Conservation (phyloP, 2,113 vertebrate species). For the Monopterus albus region DNA sequence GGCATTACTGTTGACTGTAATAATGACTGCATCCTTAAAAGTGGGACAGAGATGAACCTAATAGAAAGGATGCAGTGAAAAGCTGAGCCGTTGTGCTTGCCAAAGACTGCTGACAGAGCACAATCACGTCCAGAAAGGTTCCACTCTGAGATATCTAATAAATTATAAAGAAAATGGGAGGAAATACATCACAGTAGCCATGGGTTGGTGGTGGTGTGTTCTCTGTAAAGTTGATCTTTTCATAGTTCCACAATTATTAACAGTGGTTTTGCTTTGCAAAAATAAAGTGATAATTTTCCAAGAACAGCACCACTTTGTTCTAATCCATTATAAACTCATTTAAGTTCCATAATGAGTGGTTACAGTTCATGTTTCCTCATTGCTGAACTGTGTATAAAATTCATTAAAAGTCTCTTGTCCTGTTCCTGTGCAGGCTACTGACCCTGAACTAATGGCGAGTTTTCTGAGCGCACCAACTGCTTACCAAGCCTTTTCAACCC, state of each 20-base stretch:
- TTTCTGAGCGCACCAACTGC: constrained; percentile 53
- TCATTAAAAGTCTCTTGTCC: constrained; percentile 13
- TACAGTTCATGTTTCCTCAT: constrained; percentile 16
- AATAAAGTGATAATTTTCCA: not conserved
- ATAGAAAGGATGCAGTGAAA: constrained; percentile 21
- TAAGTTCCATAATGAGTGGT: not conserved
- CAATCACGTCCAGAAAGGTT: constrained; percentile 14
- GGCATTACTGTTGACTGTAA: constrained; percentile 27
- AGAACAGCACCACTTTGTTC: not conserved
- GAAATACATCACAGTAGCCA: too few relatives aligned
- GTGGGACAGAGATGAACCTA: not conserved
- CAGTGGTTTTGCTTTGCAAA: not conserved
- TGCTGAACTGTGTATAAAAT: constrained; percentile 11
- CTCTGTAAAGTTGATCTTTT: not conserved
- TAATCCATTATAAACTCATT: constrained; percentile 2
- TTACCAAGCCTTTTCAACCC: constrained; percentile 44
- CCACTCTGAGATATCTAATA: constrained; percentile 30
- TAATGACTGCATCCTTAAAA: constrained; percentile 38
- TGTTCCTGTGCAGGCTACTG: constrained; percentile 26
- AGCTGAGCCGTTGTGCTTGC: constrained; percentile 24
- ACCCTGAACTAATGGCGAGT: constrained; percentile 55
- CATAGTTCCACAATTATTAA: not conserved
- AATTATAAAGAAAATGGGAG: constrained; percentile 1
- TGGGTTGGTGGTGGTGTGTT: too few relatives aligned
- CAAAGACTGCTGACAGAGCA: constrained; percentile 29